Evolutionary conservation across 1,140 invertebrate genomes (phyloP), one percentile per base, ranked within the genome.

Genomic region (Zaprionus davidi): DNA sequence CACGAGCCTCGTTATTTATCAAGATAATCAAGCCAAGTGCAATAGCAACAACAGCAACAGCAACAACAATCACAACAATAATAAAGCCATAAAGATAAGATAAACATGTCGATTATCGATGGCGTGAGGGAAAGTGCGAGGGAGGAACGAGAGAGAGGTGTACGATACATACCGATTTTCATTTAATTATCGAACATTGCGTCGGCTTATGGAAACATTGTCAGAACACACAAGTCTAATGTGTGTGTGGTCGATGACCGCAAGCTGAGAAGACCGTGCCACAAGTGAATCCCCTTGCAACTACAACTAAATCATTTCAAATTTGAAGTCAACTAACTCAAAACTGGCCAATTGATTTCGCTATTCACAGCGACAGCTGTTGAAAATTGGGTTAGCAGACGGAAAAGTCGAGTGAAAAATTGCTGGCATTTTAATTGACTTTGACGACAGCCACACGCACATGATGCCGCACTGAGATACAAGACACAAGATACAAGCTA

Each of bases 1-100:
- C 84, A 88, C 84, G 84, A 88, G 84, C 69, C 58, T 74, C 81
- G 75, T 88, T 84, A 90, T 81, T 84, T 90, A 81, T 88, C 85
- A 88, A 88, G 84, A 87, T 87, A 87, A 87, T 87, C 83, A 85
- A 62, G 24, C 38, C 57, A 64, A 60, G 56, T 71, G 73, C 74
- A 69, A 77, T 28, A 79, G 17, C 79, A 71, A 66, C 82, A 67
- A 81, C 74, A 87, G 77, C 82, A 67, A 81, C 74, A 87, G 77
- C 63, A 65, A 73, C 31, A 77, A 67, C 36, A 31, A 56, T 28
- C n/a, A 56, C 22, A 56, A 56, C 53, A 56, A 56, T 26, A 68
- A 78, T 65, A 85, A 55, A 67, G 70, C 46, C 66, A 82, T 82
- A 82, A 90, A 84, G 84, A 90, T 90, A 90, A 90, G 86, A 90